These are phyloP conservation scores for Euzophera pinguis DNA, from an alignment of 2,888 invertebrate species.

Conservation along the genomic window DNA sequence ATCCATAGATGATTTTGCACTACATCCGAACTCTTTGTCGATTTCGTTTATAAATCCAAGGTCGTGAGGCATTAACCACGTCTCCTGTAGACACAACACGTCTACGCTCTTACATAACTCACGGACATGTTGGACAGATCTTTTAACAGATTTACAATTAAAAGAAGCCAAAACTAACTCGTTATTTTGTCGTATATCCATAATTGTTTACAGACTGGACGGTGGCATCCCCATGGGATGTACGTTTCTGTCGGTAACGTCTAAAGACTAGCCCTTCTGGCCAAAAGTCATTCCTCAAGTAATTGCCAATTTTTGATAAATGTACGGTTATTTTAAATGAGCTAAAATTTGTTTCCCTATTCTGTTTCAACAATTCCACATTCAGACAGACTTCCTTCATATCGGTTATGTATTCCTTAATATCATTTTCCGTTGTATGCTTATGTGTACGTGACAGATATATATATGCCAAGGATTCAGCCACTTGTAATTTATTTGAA, in stretches of 20 bases:
- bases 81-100: neutral
- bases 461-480: neutral
- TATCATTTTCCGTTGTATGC: neutral
- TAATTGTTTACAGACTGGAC: neutral
- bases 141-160: neutral
- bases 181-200: neutral
- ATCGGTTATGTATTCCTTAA: neutral
- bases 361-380: neutral
- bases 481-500: neutral
- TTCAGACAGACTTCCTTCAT: neutral
- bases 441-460: neutral
- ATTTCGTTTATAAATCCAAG: slow-evolving; percentile 5
- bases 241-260: neutral
- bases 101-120: neutral
- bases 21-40: slow-evolving; percentile 7
- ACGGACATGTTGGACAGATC: neutral
- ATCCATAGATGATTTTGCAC: neutral
- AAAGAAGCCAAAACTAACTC: neutral
- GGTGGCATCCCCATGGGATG: neutral
- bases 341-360: neutral
- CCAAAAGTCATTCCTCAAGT: neutral
- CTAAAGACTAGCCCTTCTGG: neutral
- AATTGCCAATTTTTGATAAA: neutral
- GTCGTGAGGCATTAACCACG: slow-evolving; percentile 6
- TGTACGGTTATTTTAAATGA: neutral